These are phyloP conservation scores for Xiphydria camelus DNA, from an alignment of 2,888 invertebrate genomes.

Conservation along the genomic window DNA sequence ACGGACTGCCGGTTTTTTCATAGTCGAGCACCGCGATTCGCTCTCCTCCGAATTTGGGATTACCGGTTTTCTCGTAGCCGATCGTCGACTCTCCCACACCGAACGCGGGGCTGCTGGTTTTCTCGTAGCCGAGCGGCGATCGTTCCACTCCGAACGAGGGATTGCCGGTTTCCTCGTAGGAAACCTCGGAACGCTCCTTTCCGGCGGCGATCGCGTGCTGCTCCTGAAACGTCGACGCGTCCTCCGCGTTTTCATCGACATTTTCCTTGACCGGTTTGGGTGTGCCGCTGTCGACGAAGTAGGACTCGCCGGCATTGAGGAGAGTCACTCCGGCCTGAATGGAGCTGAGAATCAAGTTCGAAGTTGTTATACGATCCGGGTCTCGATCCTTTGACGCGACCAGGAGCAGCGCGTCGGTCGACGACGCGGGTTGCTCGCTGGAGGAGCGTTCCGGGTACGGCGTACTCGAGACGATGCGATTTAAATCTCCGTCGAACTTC, in stretches of 20 bases:
- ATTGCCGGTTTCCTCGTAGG: not conserved
- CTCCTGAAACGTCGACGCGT: constrained; percentile 2
- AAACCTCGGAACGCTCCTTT: not conserved
- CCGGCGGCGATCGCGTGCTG: not conserved
- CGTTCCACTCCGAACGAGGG: not conserved
- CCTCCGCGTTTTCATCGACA: constrained; percentile 29
- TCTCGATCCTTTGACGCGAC: constrained; percentile 20
- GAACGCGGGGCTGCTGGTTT: too few species aligned
- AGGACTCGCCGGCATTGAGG: constrained; percentile 38
- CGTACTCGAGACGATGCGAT: constrained; percentile 1
- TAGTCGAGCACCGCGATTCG: not conserved
- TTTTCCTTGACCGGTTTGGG: constrained; percentile 32
- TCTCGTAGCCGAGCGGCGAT: not conserved
- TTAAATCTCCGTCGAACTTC: too few species aligned
- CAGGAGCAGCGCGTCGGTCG: constrained; percentile 2
- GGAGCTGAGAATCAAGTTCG: constrained; percentile 41
- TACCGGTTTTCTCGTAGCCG: too few species aligned
- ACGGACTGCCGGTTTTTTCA: too few species aligned
- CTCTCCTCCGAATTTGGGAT: constrained; percentile 21
- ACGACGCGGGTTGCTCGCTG: not conserved
- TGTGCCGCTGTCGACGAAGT: constrained; percentile 24
- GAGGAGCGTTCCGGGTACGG: constrained; percentile 3
- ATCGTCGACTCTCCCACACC: too few species aligned
- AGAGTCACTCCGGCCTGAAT: constrained; percentile 49
- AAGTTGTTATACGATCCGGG: constrained; percentile 30